phyloP scores from a whole-genome alignment of 2,888 invertebrate genomes.

The Trachelus troglodyta region DNA sequence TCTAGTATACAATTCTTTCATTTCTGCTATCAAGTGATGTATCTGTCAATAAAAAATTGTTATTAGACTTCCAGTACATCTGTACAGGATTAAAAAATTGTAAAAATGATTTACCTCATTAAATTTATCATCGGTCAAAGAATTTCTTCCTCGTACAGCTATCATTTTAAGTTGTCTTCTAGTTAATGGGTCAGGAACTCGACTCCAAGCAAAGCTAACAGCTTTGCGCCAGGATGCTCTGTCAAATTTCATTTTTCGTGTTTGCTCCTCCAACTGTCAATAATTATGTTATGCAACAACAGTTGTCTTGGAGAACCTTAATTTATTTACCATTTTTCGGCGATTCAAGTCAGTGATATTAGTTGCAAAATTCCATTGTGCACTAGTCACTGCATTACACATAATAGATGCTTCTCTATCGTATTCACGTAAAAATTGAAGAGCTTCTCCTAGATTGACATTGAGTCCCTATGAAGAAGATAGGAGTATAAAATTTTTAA shows the following conservation, averaged over 20 bases:
- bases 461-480: slow-evolving; percentile 70
- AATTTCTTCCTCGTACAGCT: slow-evolving; percentile 78
- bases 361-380: slow-evolving; percentile 82
- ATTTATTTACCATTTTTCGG: slow-evolving; percentile 71
- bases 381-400: slow-evolving; percentile 78
- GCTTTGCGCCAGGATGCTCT: slow-evolving; percentile 81
- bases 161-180: slow-evolving; percentile 79
- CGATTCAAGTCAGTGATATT: slow-evolving; percentile 81
- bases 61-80: background rate
- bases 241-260: slow-evolving; percentile 79
- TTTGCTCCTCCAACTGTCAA: slow-evolving; percentile 73
- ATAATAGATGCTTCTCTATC: slow-evolving; percentile 78
- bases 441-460: slow-evolving; percentile 75
- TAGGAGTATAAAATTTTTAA: slow-evolving; percentile 3
- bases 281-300: background rate
- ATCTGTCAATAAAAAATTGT: slow-evolving; percentile 67
- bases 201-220: slow-evolving; percentile 75
- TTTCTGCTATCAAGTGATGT: slow-evolving; percentile 78
- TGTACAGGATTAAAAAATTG: background rate
- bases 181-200: slow-evolving; percentile 75
- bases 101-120: slow-evolving; percentile 70
- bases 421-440: slow-evolving; percentile 79
- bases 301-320: background rate
- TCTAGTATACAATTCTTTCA: slow-evolving; percentile 82
- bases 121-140: slow-evolving; percentile 79